A percentile compares a stretch with the other conserved stretches of the same genome.
Evolutionary conservation across 1,140 invertebrate species (phyloP).

Genomic region (Tetragonula clypearis): DNA sequence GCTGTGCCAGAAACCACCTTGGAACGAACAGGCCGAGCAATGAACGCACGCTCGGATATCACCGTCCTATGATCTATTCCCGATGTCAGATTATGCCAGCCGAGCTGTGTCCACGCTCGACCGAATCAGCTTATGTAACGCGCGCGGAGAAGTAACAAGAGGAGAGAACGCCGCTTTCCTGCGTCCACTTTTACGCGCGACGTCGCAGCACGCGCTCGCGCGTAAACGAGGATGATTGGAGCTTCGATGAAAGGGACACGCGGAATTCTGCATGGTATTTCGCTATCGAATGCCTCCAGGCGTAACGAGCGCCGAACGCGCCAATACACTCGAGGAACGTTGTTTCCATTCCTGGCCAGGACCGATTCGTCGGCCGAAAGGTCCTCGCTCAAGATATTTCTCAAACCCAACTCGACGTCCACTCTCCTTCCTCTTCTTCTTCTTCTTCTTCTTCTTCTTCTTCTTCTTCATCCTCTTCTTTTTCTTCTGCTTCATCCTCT

Average conservation of each 20-base stretch:
- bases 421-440: too few species aligned
- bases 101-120: conserved; percentile 9
- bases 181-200: conserved; percentile 44
- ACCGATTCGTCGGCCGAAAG: conserved; percentile 15
- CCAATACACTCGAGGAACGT: too few species aligned
- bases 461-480: too few species aligned
- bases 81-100: conserved; percentile 46
- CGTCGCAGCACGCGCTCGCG: not conserved
- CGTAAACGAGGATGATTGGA: conserved; percentile 35
- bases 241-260: conserved; percentile 47
- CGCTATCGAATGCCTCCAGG: conserved; percentile 29
- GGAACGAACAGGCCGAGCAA: too few species aligned
- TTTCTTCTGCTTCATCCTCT: too few species aligned
- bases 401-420: not conserved
- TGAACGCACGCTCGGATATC: conserved; percentile 16
- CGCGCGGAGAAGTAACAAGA: conserved; percentile 32
- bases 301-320: conserved; percentile 2
- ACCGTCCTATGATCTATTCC: conserved; percentile 38
- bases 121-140: conserved; percentile 42
- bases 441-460: too few species aligned
- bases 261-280: conserved; percentile 52
- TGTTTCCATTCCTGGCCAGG: conserved; percentile 26
- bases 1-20: not conserved
- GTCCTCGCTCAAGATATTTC: conserved; percentile 5
- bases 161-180: conserved; percentile 36